Conservation (phyloP, 1,140 invertebrate species). For the Cherax quadricarinatus region DNA sequence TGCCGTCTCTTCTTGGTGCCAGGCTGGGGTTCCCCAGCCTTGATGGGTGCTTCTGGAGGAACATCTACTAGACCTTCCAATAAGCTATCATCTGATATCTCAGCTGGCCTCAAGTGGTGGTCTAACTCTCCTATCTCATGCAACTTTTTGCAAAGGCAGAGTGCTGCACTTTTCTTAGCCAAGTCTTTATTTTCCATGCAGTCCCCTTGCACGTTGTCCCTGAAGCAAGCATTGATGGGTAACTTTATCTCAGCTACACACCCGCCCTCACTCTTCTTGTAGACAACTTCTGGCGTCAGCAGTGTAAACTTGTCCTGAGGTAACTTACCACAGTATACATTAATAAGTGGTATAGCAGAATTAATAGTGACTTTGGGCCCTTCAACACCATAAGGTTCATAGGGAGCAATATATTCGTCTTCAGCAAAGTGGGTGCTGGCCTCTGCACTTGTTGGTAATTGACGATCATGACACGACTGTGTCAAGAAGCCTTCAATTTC, state of each 20-base stretch:
- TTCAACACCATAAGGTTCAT: slow-evolving; percentile 50
- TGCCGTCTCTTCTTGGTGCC: slow-evolving; percentile 65
- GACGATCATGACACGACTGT: slow-evolving; percentile 47
- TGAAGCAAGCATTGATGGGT: slow-evolving; percentile 56
- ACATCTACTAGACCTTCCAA: slow-evolving; percentile 41
- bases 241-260: slow-evolving; percentile 31
- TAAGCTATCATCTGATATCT: slow-evolving; percentile 21
- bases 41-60: slow-evolving; percentile 15
- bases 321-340: slow-evolving; percentile 70
- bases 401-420: slow-evolving; percentile 48
- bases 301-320: slow-evolving; percentile 72
- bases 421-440: slow-evolving; percentile 37
- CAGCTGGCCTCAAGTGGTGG: slow-evolving; percentile 46
- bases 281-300: slow-evolving; percentile 40
- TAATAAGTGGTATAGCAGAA: slow-evolving; percentile 67
- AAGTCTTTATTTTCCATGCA: slow-evolving; percentile 55
- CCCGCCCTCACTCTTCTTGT: not conserved
- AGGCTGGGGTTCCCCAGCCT: slow-evolving; percentile 3
- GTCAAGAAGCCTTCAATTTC: slow-evolving; percentile 49
- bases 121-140: slow-evolving; percentile 66
- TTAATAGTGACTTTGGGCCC: slow-evolving; percentile 67
- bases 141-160: slow-evolving; percentile 54
- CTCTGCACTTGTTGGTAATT: slow-evolving; percentile 29
- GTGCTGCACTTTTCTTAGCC: slow-evolving; percentile 68
- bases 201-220: slow-evolving; percentile 4